phyloP scores from a whole-genome alignment of 2,797 vertebrate genomes.

The Meda fulgida region DNA sequence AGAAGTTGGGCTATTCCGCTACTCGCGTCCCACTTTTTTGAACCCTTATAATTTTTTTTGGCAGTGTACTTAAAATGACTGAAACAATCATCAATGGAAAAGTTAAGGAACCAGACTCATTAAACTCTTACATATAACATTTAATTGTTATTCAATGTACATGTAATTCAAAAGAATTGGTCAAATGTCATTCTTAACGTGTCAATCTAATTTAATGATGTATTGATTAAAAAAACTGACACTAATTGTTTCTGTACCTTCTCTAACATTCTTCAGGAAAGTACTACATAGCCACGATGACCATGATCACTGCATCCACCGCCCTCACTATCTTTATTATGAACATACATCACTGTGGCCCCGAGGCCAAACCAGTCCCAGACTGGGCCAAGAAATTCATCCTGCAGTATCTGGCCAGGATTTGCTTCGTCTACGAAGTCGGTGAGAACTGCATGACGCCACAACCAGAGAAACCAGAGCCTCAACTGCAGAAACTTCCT shows the following conservation, averaged over 20 bases:
- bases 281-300: conserved; percentile 96
- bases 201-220: not conserved
- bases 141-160: too few species aligned
- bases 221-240: not conserved
- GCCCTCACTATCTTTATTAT: conserved; percentile 93
- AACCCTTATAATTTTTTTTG: too few species aligned
- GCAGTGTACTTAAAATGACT: too few species aligned
- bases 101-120: too few species aligned
- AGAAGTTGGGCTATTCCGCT: too few species aligned
- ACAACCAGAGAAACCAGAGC: conserved; percentile 63
- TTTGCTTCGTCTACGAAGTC: conserved; percentile 87
- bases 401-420: conserved; percentile 84
- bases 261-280: conserved; percentile 79
- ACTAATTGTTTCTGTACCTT: not conserved
- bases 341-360: conserved; percentile 92
- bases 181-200: not conserved
- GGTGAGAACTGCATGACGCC: conserved; percentile 83
- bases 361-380: conserved; percentile 86
- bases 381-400: conserved; percentile 86
- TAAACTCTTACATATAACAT: too few species aligned
- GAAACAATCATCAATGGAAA: too few species aligned
- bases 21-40: too few species aligned
- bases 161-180: not conserved
- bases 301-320: conserved; percentile 92
- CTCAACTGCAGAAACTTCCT: conserved; percentile 46